Base-by-base conservation (phyloP, 2,797 vertebrate species). In the Oryzias dopingdopingensis region DNA sequence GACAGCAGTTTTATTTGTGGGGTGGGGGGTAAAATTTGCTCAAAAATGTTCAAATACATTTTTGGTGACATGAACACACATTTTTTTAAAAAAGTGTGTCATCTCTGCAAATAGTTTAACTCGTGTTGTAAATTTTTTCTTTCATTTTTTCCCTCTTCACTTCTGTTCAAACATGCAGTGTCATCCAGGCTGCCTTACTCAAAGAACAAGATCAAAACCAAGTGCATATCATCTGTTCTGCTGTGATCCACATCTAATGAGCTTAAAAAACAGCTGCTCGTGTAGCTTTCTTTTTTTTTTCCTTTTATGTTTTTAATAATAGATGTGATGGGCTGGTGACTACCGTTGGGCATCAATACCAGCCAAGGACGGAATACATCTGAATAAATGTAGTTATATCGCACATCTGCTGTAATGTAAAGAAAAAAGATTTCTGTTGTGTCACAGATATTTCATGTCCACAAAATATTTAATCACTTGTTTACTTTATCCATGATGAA, bases 231-330 rank as follows among this genome's bases (percentile, higher is more conserved):
- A 62, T 75, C 51, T 45, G 56, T 50, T 52, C 62, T n/a, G 15
- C 55, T 53, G 14, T 58, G 52, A 59, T 75, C 51, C 52, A 52
- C 22, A 42, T 73, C 63, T 78, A 81, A 81, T 75, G 71, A 82
- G 76, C 42, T 24, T 12, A 46, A 17, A 49, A 77, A 81, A 77
- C 70, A 83, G 66, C 62, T 82, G 74, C 61, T 42, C 57, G 76
- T 74, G 72, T 58, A 49, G 3, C 77, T 69, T 65, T 67, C 4
- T 1, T 12, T 37, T 10, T 13, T 26, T 26, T 79, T 69, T 65
- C 65, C 20, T 22, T 22, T 22, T 22, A 22, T 22, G 20, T 22
- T 22, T 43, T 86, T 43, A 83, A 84, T 86, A 76, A 87, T 81
- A 77, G 55, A 86, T 83, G 78, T 13, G 42, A 61, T 62, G 70